phyloP scores from a whole-genome alignment of 2,888 invertebrate species.

The Nephrocerus scutellatus region DNA sequence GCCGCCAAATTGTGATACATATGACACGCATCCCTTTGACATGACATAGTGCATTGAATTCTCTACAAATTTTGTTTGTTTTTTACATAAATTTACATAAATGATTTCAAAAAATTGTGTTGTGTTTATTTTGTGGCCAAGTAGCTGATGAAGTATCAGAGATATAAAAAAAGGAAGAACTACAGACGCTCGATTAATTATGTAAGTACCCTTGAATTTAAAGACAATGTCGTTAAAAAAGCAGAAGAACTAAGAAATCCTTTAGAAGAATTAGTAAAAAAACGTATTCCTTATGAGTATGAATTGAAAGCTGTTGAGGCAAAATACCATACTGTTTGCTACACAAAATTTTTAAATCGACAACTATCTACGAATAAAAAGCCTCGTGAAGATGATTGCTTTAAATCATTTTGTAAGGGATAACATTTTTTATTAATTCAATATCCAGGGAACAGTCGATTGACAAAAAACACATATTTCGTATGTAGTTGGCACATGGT shows the following conservation, averaged over 20 bases:
- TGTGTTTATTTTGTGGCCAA: constrained; percentile 12
- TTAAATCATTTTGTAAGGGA: too few species aligned
- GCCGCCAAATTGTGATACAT: too few species aligned
- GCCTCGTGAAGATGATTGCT: background rate
- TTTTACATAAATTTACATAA: too few species aligned
- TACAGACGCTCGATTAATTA: constrained; percentile 8
- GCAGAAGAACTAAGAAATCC: constrained; percentile 12
- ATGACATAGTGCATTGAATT: too few species aligned
- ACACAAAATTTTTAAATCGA: background rate
- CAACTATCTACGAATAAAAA: background rate
- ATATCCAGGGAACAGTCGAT: too few species aligned
- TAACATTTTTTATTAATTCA: too few species aligned
- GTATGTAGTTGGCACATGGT: too few species aligned
- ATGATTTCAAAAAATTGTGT: constrained; percentile 12
- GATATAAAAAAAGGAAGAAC: constrained; percentile 6
- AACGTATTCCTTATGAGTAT: constrained; percentile 5
- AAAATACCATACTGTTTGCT: constrained; percentile 1
- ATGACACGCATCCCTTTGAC: too few species aligned
- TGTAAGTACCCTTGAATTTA: constrained; percentile 9
- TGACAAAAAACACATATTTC: too few species aligned
- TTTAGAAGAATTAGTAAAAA: too few species aligned
- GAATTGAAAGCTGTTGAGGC: background rate
- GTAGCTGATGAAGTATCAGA: constrained; percentile 8
- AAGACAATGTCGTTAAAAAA: constrained; percentile 9
- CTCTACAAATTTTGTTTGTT: too few species aligned